Conservation (phyloP, 2,797 vertebrate species). For the Synaphobranchus kaupii region DNA sequence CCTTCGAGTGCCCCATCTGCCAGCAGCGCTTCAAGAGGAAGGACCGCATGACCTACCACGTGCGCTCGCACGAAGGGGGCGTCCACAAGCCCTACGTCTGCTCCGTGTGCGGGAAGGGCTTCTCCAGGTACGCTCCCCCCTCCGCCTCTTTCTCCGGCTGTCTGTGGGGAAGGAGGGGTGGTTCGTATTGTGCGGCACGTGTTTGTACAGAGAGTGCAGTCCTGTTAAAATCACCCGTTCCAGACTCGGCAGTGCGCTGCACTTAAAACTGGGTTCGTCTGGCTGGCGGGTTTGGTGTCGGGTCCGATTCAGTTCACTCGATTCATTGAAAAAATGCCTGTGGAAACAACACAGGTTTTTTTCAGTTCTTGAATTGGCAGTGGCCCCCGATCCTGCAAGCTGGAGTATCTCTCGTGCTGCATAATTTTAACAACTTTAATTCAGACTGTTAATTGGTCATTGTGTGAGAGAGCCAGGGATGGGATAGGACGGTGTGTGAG, state of each 20-base stretch:
- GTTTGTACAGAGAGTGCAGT: neutral
- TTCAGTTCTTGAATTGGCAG: neutral
- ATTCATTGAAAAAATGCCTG: neutral
- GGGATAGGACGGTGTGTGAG: neutral
- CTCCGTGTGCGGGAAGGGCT: slow-evolving; percentile 96
- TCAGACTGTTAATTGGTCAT: neutral
- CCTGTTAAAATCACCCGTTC: neutral
- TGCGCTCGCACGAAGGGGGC: slow-evolving; percentile 94
- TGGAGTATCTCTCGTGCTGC: too few relatives aligned
- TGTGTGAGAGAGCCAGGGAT: neutral
- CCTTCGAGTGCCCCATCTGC: slow-evolving; percentile 96
- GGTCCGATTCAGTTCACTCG: neutral
- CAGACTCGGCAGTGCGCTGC: neutral
- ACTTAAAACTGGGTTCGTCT: neutral
- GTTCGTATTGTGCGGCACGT: too few relatives aligned
- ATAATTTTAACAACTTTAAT: neutral
- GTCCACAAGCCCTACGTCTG: slow-evolving; percentile 98
- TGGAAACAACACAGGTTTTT: neutral
- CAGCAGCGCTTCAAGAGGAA: slow-evolving; percentile 98
- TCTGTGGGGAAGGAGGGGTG: neutral
- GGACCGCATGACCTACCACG: slow-evolving; percentile 98
- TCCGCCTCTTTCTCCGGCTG: too few relatives aligned
- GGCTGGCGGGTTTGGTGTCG: neutral
- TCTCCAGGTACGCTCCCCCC: slow-evolving; percentile 81
- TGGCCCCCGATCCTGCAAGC: too few relatives aligned